These are phyloP conservation scores for Acrocephalus kingi DNA, from an alignment of 2,113 vertebrate genomes.

Conservation along the genomic window DNA sequence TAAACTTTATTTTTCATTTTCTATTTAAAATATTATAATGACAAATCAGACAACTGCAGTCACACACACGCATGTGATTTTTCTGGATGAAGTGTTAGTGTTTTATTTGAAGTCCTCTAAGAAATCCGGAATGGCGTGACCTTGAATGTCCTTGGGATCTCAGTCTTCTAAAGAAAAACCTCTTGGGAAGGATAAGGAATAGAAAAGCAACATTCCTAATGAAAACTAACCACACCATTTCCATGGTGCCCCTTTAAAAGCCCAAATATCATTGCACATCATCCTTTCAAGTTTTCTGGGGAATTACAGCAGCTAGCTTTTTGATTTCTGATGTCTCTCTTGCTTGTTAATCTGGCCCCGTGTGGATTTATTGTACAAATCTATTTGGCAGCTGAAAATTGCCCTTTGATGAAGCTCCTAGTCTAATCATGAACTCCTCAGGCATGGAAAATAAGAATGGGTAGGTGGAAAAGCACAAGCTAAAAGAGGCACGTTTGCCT, in stretches of 20 bases:
- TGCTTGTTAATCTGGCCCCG: slow-evolving; percentile 59
- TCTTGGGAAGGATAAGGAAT: background rate
- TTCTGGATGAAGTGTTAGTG: background rate
- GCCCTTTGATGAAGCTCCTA: slow-evolving; percentile 56
- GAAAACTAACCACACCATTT: background rate
- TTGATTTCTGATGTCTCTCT: slow-evolving; percentile 64
- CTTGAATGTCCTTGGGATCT: background rate
- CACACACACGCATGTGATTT: background rate
- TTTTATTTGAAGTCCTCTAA: background rate
- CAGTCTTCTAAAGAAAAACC: background rate
- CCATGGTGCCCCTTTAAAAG: slow-evolving; percentile 14
- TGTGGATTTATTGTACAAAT: slow-evolving; percentile 68
- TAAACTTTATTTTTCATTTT: slow-evolving; percentile 1
- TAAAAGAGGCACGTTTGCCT: slow-evolving; percentile 17
- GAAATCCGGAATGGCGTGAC: background rate
- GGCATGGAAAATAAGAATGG: slow-evolving; percentile 13
- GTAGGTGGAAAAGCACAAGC: slow-evolving; percentile 3
- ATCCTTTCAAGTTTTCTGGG: slow-evolving; percentile 59
- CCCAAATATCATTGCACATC: slow-evolving; percentile 26
- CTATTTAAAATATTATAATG: background rate
- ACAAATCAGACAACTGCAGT: background rate
- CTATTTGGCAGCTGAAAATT: slow-evolving; percentile 63
- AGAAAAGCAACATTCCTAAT: slow-evolving; percentile 2
- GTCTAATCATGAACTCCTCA: slow-evolving; percentile 48
- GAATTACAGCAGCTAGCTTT: slow-evolving; percentile 61